These are phyloP conservation scores for Crenichthys baileyi DNA, from an alignment of 2,797 vertebrate species.

Conservation along the genomic window DNA sequence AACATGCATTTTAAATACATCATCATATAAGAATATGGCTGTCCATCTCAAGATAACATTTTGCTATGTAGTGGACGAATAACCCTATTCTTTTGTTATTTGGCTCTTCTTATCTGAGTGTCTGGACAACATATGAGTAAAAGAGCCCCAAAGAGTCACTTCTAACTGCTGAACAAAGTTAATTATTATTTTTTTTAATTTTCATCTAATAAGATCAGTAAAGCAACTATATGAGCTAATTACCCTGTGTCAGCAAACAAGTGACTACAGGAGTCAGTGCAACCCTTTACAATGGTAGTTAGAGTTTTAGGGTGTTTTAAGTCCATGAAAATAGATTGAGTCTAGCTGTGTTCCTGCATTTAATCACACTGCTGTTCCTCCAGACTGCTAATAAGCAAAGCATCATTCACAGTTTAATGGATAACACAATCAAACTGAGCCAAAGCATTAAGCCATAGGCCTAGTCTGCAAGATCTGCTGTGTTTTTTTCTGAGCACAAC, in stretches of 20 bases:
- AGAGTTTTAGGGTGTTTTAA: conserved; percentile 46
- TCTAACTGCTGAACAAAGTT: conserved; percentile 17
- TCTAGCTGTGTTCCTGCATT: conserved; percentile 45
- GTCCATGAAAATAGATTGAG: conserved; percentile 51
- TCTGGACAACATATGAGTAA: conserved; percentile 9
- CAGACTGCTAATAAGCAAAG: conserved; percentile 44
- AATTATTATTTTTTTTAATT: conserved; percentile 16
- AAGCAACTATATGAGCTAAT: conserved; percentile 38
- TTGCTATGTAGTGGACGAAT: neutral
- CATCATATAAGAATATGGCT: neutral
- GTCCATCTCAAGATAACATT: neutral
- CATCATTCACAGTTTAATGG: conserved; percentile 47
- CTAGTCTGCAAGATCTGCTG: conserved; percentile 7
- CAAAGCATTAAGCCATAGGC: conserved; percentile 24
- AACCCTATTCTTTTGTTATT: neutral
- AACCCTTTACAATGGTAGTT: conserved; percentile 14
- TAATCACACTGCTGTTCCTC: conserved; percentile 46
- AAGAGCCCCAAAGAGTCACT: conserved; percentile 9
- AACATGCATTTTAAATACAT: neutral
- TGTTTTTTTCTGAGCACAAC: neutral
- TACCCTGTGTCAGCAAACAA: conserved; percentile 42
- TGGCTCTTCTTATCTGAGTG: conserved; percentile 16
- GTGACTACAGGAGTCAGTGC: conserved; percentile 32
- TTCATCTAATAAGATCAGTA: conserved; percentile 19
- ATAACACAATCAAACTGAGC: conserved; percentile 32